Conservation (phyloP, 2,888 invertebrate genomes). For the Rugalucina vietnamica region DNA sequence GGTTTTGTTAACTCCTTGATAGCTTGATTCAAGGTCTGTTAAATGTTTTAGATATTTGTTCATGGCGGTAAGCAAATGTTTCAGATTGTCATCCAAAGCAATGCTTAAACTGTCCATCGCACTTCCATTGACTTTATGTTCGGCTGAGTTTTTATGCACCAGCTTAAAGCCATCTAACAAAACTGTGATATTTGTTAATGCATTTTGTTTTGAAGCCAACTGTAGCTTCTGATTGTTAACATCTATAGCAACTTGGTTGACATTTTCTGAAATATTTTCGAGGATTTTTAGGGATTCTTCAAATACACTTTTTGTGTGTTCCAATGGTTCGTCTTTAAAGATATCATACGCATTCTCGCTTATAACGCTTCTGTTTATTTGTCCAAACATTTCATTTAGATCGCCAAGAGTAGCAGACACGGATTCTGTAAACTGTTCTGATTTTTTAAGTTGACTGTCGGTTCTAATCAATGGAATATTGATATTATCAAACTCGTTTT, state of each 20-base stretch:
- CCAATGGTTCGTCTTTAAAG: not conserved
- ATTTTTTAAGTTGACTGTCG: not conserved
- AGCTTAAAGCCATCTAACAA: not conserved
- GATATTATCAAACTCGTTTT: not conserved
- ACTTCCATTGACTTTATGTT: not conserved
- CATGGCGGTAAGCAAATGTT: not conserved
- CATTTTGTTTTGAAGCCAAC: not conserved
- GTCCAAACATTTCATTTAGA: not conserved
- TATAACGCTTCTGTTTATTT: not conserved
- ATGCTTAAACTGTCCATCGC: not conserved
- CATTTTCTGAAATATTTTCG: not conserved
- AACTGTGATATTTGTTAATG: not conserved
- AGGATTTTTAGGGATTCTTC: not conserved
- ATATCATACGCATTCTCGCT: not conserved
- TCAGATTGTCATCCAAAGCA: not conserved
- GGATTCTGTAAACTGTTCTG: not conserved
- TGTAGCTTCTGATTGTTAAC: not conserved
- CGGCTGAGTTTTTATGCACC: not conserved
- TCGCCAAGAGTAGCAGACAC: not conserved
- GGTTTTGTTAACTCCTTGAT: not conserved
- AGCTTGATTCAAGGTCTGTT: not conserved
- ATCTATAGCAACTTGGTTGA: not conserved
- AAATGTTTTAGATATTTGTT: not conserved
- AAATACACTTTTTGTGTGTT: not conserved
- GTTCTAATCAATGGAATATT: not conserved